A percentile compares a stretch with the other conserved stretches of the same genome.
These are phyloP conservation scores for Ischnura elegans DNA, from an alignment of 2,888 invertebrate genomes.

Conservation along the genomic window DNA sequence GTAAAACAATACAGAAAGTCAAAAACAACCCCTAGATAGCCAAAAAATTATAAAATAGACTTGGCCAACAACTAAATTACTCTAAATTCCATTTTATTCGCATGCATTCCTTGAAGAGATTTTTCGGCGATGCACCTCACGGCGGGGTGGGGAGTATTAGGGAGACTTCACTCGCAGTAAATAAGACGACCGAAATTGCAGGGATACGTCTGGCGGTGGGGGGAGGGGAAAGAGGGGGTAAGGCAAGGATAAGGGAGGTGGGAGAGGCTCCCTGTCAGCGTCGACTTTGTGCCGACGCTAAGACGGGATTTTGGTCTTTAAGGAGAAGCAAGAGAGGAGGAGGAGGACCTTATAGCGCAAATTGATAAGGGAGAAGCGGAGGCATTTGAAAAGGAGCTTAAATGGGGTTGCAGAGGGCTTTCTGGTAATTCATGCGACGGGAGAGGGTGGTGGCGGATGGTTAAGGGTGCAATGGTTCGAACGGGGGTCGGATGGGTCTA, in stretches of 20 bases:
- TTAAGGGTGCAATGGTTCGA: neutral
- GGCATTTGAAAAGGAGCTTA: constrained; percentile 55
- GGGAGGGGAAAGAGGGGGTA: neutral
- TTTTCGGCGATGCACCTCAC: neutral
- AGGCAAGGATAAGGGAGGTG: neutral
- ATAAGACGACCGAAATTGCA: constrained; percentile 19
- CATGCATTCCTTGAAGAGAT: too few species aligned
- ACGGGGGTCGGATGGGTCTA: neutral
- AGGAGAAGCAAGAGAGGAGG: neutral
- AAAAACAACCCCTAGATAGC: too few species aligned
- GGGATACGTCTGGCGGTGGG: neutral
- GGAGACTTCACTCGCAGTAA: neutral
- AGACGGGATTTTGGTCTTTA: constrained; percentile 61
- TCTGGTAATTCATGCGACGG: neutral
- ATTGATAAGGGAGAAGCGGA: constrained; percentile 42
- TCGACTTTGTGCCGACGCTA: constrained; percentile 46
- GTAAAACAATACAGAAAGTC: too few species aligned
- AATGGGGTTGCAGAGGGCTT: neutral
- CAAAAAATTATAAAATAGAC: too few species aligned
- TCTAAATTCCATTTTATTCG: too few species aligned
- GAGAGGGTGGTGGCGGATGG: neutral
- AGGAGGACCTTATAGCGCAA: constrained; percentile 51
- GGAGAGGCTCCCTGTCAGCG: neutral
- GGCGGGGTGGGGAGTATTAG: neutral
- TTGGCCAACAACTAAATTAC: too few species aligned